phyloP scores from a whole-genome alignment of 1,140 invertebrate genomes.

The Mya arenaria region DNA sequence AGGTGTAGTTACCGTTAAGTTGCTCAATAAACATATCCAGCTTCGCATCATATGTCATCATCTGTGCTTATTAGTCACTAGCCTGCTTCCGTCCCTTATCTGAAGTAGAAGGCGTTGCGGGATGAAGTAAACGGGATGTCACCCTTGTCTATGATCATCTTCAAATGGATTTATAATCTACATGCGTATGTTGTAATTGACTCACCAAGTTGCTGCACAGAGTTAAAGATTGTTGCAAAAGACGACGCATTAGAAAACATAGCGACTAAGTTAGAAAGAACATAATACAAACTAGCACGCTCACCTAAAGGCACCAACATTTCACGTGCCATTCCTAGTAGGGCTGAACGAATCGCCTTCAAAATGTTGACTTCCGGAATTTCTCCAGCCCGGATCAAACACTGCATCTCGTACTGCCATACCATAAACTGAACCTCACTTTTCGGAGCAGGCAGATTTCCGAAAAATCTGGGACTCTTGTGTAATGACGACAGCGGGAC shows the following conservation, averaged over 20 bases:
- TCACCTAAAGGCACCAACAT: not conserved
- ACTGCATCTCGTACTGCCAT: not conserved
- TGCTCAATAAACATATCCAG: no score
- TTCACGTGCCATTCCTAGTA: not conserved
- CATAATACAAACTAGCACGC: not conserved
- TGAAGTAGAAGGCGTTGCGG: not conserved
- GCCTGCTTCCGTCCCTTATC: not conserved
- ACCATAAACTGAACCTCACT: not conserved
- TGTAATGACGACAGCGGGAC: no score
- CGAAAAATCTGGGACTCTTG: slow-evolving; percentile 1
- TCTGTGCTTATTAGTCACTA: not conserved
- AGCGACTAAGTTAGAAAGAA: not conserved
- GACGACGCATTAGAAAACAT: slow-evolving; percentile 10
- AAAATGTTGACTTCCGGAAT: no score
- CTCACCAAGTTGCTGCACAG: not conserved
- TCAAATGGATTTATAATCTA: not conserved
- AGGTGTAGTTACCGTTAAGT: no score
- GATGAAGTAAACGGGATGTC: no score
- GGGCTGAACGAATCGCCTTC: not conserved
- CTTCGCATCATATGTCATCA: no score
- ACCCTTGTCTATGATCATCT: no score
- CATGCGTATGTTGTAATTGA: not conserved
- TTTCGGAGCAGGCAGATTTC: not conserved
- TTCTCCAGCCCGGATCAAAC: not conserved
- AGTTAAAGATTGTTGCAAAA: not conserved